These are phyloP conservation scores for Bradypodion pumilum DNA, from an alignment of 2,797 vertebrate genomes.

Conservation along the genomic window DNA sequence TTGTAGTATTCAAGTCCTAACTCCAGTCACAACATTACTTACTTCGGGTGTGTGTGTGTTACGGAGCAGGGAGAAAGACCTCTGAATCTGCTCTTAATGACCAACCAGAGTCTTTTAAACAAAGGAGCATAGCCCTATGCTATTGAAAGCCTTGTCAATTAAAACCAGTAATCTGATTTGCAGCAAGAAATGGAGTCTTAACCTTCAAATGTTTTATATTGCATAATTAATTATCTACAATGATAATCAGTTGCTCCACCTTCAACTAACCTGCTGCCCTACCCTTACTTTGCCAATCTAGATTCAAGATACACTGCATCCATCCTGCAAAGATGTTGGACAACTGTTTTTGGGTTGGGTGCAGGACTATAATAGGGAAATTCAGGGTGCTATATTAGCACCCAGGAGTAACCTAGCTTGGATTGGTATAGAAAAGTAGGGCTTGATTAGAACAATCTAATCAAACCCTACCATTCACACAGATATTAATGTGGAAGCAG, in stretches of 20 bases:
- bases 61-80: too few relatives aligned
- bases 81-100: too few relatives aligned
- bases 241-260: background rate
- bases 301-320: background rate
- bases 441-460: too few relatives aligned
- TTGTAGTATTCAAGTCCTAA: too few relatives aligned
- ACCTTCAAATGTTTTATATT: background rate
- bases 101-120: background rate
- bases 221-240: background rate
- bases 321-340: background rate
- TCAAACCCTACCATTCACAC: too few relatives aligned
- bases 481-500: too few relatives aligned
- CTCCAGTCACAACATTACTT: too few relatives aligned
- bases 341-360: background rate
- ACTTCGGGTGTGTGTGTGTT: too few relatives aligned
- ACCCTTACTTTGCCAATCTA: background rate
- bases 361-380: background rate
- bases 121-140: background rate
- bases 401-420: too few relatives aligned
- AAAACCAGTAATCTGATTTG: background rate
- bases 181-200: background rate
- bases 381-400: too few relatives aligned
- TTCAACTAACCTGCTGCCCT: background rate
- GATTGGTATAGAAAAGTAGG: too few relatives aligned
- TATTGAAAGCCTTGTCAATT: background rate